Conservation (phyloP, 2,113 vertebrate species). For the Epinephelus lanceolatus region DNA sequence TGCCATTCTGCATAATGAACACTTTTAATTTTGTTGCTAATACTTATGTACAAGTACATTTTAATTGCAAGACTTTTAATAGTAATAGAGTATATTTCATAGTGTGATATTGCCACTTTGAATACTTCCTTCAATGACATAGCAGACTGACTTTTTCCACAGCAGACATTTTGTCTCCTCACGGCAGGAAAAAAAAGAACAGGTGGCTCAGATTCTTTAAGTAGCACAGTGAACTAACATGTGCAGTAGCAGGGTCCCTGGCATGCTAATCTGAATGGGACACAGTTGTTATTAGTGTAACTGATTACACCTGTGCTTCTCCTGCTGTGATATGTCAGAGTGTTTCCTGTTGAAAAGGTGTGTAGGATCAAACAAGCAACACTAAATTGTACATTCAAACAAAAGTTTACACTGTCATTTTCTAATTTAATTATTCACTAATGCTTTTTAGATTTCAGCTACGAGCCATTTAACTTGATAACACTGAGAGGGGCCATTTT, state of each 20-base stretch:
- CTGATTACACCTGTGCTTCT: not conserved
- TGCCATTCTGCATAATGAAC: no score
- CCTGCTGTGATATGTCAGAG: no score
- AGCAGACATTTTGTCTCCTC: not conserved
- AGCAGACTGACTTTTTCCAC: not conserved
- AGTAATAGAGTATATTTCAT: not conserved
- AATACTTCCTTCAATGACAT: not conserved
- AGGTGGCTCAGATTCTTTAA: no score
- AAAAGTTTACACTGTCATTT: not conserved
- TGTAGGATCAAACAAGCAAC: not conserved
- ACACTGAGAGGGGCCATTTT: not conserved
- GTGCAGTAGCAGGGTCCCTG: not conserved
- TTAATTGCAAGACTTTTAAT: not conserved
- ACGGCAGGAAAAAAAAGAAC: no score
- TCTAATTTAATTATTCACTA: not conserved
- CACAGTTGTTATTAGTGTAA: not conserved
- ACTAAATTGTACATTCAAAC: not conserved
- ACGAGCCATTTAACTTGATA: not conserved
- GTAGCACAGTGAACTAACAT: not conserved
- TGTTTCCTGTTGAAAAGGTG: no score
- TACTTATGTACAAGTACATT: not conserved
- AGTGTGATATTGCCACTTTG: not conserved
- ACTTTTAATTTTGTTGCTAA: not conserved
- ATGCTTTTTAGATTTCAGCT: not conserved
- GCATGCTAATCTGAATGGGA: not conserved